These are phyloP conservation scores for Serinus canaria DNA, from an alignment of 2,113 vertebrate genomes.

Conservation along the genomic window DNA sequence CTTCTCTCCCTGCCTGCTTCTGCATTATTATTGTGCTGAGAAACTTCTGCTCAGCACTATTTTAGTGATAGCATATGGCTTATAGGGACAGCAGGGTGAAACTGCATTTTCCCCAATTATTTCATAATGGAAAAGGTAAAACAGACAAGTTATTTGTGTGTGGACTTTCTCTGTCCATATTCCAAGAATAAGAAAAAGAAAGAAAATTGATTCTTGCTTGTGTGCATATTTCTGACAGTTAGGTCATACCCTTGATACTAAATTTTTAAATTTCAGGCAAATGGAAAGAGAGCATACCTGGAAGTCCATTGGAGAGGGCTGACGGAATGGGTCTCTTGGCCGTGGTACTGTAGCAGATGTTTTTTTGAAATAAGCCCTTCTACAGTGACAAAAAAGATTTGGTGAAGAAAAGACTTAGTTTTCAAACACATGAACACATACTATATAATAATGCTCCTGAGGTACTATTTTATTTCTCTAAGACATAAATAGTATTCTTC, in stretches of 20 bases:
- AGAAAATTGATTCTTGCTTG: not conserved
- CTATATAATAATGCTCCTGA: not conserved
- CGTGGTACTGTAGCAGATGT: not conserved
- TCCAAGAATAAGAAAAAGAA: not conserved
- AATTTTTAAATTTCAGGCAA: not conserved
- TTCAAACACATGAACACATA: not conserved
- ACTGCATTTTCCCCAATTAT: not conserved
- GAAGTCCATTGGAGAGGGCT: not conserved
- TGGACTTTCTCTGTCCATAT: not conserved
- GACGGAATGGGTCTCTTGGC: not conserved
- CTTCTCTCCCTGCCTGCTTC: not conserved
- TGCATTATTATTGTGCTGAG: not conserved
- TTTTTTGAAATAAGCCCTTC: conserved; percentile 10
- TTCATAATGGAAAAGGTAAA: not conserved
- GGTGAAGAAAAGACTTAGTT: not conserved
- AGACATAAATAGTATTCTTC: not conserved
- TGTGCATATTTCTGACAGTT: not conserved
- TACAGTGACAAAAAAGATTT: not conserved
- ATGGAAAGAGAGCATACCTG: conserved; percentile 3
- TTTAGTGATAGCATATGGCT: not conserved
- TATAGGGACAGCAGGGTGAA: not conserved
- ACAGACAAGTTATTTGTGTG: not conserved
- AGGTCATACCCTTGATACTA: not conserved
- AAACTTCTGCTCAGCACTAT: not conserved
- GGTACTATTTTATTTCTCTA: not conserved